Conservation (phyloP, 92 coral and sea anemone species). For the Zoanthus gigantus region DNA sequence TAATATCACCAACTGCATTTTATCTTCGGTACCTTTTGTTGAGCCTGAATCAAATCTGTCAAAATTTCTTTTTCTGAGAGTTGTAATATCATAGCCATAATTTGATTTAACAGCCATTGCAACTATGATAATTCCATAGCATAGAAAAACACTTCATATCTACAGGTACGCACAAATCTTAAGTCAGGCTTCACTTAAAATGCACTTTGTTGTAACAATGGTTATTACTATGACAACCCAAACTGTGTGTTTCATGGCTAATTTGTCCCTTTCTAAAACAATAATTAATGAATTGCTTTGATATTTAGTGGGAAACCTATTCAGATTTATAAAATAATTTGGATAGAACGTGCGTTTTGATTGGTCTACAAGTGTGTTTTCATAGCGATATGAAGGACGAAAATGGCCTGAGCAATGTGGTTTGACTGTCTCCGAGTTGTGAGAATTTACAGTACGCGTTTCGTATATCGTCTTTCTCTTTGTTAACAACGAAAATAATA, state of each 20-base stretch:
- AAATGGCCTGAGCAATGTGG: too few species aligned
- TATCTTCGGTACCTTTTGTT: conserved; percentile 74
- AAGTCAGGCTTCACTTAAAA: background rate
- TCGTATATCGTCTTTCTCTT: too few species aligned
- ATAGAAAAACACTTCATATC: background rate
- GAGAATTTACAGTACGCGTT: too few species aligned
- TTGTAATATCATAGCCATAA: conserved; percentile 86
- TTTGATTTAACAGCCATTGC: conserved; percentile 52
- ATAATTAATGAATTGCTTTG: background rate
- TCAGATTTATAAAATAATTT: background rate
- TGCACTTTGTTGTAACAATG: background rate
- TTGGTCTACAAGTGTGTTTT: too few species aligned
- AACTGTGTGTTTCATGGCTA: conserved; percentile 22
- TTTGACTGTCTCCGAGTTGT: too few species aligned
- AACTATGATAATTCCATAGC: conserved; percentile 17
- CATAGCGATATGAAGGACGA: too few species aligned
- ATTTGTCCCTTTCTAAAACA: background rate
- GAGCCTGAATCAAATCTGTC: conserved; percentile 83
- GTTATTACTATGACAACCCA: background rate
- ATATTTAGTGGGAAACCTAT: background rate
- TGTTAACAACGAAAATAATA: too few species aligned
- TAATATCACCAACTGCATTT: background rate
- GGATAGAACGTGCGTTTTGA: too few species aligned
- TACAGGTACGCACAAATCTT: background rate
- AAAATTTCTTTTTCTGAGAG: conserved; percentile 87